Evolutionary conservation across 2,888 invertebrate species (phyloP).

Genomic region (Lasioglossum zephyrum): DNA sequence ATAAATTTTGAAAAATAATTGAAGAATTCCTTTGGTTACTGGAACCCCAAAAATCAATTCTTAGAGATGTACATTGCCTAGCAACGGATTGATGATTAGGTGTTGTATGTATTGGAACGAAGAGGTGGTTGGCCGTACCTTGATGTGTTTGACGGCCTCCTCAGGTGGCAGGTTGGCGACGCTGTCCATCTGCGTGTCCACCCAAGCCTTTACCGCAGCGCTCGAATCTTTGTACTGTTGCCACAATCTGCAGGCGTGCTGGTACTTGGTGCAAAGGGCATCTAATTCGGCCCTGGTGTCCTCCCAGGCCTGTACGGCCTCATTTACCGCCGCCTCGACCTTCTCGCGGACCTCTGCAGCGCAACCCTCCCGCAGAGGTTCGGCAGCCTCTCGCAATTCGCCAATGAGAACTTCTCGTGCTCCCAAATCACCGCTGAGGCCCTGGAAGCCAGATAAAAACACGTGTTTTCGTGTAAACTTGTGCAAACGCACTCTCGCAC

Average conservation of each 20-base stretch:
- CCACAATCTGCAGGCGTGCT: slow-evolving; percentile 93
- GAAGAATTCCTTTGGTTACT: no score
- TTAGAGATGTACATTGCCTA: not conserved
- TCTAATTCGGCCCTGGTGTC: slow-evolving; percentile 92
- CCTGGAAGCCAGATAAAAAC: slow-evolving; percentile 84
- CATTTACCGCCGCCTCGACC: slow-evolving; percentile 91
- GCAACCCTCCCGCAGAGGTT: slow-evolving; percentile 89
- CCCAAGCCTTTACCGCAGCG: slow-evolving; percentile 90
- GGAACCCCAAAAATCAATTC: no score
- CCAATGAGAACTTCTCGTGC: slow-evolving; percentile 90
- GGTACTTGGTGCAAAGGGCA: slow-evolving; percentile 91
- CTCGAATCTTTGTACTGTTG: slow-evolving; percentile 92
- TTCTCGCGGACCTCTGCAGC: slow-evolving; percentile 90
- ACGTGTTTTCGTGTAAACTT: not conserved
- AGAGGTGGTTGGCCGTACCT: slow-evolving; percentile 86
- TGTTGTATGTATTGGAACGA: not conserved
- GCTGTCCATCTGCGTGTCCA: slow-evolving; percentile 90
- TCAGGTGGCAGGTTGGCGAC: slow-evolving; percentile 90
- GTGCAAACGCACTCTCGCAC: not conserved
- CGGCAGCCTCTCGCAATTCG: slow-evolving; percentile 89
- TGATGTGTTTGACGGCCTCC: slow-evolving; percentile 89
- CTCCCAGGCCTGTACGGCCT: slow-evolving; percentile 92
- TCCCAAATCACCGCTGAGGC: slow-evolving; percentile 90
- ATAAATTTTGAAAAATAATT: no score
- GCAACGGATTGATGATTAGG: not conserved